Evolutionary conservation across 2,113 vertebrate species (phyloP).

Genomic region (Lophochroa leadbeateri): DNA sequence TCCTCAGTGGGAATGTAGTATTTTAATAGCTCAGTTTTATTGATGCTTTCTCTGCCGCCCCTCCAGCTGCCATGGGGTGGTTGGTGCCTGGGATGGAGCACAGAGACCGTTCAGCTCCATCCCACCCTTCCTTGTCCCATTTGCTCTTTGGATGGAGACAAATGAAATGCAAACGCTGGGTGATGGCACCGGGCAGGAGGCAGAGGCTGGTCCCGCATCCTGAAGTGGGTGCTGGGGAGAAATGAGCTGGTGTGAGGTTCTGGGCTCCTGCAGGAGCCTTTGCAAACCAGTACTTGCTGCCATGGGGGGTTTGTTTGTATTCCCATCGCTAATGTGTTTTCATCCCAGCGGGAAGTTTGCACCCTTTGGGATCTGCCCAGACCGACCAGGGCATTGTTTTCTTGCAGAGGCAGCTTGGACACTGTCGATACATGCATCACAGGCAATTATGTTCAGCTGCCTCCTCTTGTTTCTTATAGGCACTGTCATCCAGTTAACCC

Average conservation of each 20-base stretch:
- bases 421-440: neutral
- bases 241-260: neutral
- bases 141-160: neutral
- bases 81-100: neutral
- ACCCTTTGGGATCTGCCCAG: neutral
- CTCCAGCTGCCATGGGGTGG: neutral
- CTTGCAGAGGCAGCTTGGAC: neutral
- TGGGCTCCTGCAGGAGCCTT: neutral
- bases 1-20: neutral
- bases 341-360: neutral
- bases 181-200: neutral
- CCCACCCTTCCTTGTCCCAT: neutral
- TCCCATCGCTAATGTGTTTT: neutral
- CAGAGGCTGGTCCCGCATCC: accelerated
- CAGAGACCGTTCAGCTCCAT: accelerated
- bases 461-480: neutral
- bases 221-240: neutral
- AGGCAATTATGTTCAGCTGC: neutral
- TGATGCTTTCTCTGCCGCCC: neutral
- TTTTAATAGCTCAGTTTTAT: neutral
- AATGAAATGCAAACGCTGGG: neutral
- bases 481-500: neutral
- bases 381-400: neutral
- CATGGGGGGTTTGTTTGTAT: neutral
- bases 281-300: neutral